These are phyloP conservation scores for Crossocerus cetratus DNA, from an alignment of 2,888 invertebrate species.

Conservation along the genomic window DNA sequence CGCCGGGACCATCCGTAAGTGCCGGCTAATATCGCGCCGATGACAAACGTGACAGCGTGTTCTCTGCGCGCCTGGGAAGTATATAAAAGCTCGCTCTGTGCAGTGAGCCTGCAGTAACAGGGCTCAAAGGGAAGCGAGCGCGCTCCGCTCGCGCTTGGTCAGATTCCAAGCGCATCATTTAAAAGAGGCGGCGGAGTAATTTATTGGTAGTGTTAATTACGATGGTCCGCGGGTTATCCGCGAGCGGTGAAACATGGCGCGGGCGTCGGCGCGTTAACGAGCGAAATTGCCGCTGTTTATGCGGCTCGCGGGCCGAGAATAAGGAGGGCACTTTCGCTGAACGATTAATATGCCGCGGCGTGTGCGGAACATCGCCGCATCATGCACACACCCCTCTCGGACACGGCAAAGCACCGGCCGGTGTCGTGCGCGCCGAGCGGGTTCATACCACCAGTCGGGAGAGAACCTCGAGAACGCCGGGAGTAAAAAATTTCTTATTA, in stretches of 20 bases:
- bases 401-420: not conserved
- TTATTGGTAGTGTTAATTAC: conserved; percentile 31
- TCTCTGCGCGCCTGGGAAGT: conserved; percentile 52
- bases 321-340: not conserved
- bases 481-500: not conserved
- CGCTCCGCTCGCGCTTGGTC: not conserved
- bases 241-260: not conserved
- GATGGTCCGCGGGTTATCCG: not conserved
- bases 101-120: not conserved
- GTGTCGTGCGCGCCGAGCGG: not conserved
- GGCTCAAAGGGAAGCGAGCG: conserved; percentile 37
- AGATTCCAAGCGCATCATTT: conserved; percentile 22
- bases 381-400: not conserved
- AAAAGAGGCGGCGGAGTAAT: not conserved
- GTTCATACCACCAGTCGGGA: too few relatives aligned
- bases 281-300: not conserved
- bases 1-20: conserved; percentile 64
- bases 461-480: too few relatives aligned
- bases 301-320: not conserved
- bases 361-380: too few relatives aligned
- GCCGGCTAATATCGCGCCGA: conserved; percentile 68
- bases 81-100: conserved; percentile 27
- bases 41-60: conserved; percentile 67
- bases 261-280: not conserved
- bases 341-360: not conserved